A percentile compares a stretch with the other conserved stretches of the same genome.
Conservation (phyloP, 2,888 invertebrate species). For the Teleiodes luculella region DNA sequence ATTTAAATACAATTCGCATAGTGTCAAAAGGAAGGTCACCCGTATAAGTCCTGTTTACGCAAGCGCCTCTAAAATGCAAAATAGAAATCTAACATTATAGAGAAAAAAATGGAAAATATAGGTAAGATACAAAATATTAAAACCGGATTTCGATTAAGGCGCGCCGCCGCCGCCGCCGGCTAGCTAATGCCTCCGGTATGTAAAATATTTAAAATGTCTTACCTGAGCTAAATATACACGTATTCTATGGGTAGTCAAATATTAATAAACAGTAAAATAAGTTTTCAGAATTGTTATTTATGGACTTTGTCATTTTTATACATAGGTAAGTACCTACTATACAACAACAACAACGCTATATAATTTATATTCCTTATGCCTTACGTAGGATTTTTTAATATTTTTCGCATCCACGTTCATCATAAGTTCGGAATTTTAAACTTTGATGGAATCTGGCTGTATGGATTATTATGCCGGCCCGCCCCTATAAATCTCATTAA, state of each 20-base stretch:
- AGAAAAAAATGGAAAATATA: neutral
- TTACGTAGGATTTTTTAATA: too few species aligned
- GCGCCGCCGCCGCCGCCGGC: neutral
- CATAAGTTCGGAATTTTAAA: too few species aligned
- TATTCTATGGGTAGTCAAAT: too few species aligned
- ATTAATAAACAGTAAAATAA: too few species aligned
- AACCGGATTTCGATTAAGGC: neutral
- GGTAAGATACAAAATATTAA: neutral
- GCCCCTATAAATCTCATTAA: neutral
- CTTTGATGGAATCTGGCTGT: too few species aligned
- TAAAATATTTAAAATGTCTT: neutral
- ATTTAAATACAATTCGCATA: neutral
- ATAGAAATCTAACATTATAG: neutral
- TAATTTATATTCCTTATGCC: too few species aligned
- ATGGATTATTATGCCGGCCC: neutral
- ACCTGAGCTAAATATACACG: neutral
- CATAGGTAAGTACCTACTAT: too few species aligned
- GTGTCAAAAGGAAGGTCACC: conserved; percentile 15
- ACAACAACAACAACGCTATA: too few species aligned
- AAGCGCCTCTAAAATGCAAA: conserved; percentile 8
- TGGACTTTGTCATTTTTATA: too few species aligned
- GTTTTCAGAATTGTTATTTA: too few species aligned
- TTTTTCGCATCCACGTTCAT: too few species aligned
- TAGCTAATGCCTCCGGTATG: neutral
- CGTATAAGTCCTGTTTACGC: conserved; percentile 18